Conservation (phyloP, 2,797 vertebrate genomes). For the Decapterus maruadsi region DNA sequence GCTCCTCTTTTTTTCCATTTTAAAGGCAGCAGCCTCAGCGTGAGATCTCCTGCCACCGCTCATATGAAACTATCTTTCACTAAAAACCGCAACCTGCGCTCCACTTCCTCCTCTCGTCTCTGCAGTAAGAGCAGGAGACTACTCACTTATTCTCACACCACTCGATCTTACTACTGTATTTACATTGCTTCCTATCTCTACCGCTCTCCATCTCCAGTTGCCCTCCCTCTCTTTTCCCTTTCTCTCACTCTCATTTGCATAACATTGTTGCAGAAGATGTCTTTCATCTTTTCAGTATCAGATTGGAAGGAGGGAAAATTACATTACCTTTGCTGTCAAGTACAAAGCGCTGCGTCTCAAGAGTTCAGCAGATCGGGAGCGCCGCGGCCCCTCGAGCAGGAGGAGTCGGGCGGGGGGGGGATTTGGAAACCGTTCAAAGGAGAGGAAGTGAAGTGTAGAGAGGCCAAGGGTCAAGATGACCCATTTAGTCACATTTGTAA, state of each 20-base stretch:
- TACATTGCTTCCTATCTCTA: slow-evolving; percentile 30
- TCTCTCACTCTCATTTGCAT: slow-evolving; percentile 50
- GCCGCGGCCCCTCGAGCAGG: not conserved
- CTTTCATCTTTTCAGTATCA: slow-evolving; percentile 63
- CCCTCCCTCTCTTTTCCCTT: not conserved
- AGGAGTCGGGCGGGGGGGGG: slow-evolving; percentile 16
- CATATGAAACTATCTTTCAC: slow-evolving; percentile 28
- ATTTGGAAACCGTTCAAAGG: slow-evolving; percentile 23
- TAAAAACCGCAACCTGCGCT: slow-evolving; percentile 8
- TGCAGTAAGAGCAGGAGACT: slow-evolving; percentile 3
- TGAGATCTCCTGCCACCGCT: slow-evolving; percentile 29
- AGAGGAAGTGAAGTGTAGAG: not conserved
- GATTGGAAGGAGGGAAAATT: slow-evolving; percentile 50
- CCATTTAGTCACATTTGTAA: slow-evolving; percentile 30
- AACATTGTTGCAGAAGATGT: slow-evolving; percentile 44
- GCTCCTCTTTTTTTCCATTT: not conserved
- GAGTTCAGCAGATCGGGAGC: slow-evolving; percentile 33
- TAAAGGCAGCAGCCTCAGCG: slow-evolving; percentile 30
- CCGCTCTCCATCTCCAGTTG: not conserved
- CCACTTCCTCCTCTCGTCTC: slow-evolving; percentile 10
- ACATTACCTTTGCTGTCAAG: slow-evolving; percentile 54
- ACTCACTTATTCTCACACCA: slow-evolving; percentile 24
- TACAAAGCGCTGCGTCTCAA: slow-evolving; percentile 39
- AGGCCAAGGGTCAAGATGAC: slow-evolving; percentile 34
- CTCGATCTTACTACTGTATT: slow-evolving; percentile 35